Conservation (phyloP, 2,797 vertebrate species). For the Garrulus glandarius region DNA sequence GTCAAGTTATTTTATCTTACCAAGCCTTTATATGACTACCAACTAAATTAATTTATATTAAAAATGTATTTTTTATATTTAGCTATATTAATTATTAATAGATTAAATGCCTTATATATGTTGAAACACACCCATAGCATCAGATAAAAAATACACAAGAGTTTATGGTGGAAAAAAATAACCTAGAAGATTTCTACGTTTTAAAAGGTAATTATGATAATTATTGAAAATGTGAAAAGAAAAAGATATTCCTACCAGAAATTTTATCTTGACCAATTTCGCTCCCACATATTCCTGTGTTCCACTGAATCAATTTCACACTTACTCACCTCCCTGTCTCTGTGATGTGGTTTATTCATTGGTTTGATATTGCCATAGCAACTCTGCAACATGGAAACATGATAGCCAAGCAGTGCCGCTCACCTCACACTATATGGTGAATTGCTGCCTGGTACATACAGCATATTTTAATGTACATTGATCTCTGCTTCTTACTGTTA, state of each 20-base stretch:
- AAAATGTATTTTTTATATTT: not conserved
- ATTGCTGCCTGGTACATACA: not conserved
- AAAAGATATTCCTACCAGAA: conserved; percentile 78
- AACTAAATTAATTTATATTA: not conserved
- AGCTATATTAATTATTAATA: not conserved
- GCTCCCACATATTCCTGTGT: conserved; percentile 77
- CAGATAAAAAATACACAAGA: not conserved
- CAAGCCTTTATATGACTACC: not conserved
- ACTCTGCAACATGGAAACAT: conserved; percentile 80
- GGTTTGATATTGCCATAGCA: conserved; percentile 89
- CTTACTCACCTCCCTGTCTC: conserved; percentile 86
- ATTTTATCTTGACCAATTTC: conserved; percentile 76
- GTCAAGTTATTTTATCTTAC: not conserved
- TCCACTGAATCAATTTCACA: conserved; percentile 95
- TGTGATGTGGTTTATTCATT: conserved; percentile 93
- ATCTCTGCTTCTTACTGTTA: not conserved
- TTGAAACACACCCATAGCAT: not conserved
- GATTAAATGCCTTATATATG: not conserved
- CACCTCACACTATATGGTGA: conserved; percentile 10
- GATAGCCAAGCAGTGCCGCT: conserved; percentile 56
- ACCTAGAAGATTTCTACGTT: not conserved
- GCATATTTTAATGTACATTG: not conserved
- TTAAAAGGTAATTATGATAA: not conserved
- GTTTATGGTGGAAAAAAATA: not conserved
- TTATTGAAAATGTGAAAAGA: conserved; percentile 49